Evolutionary conservation across 2,113 vertebrate species (phyloP).

Genomic region (Ailurus styani): DNA sequence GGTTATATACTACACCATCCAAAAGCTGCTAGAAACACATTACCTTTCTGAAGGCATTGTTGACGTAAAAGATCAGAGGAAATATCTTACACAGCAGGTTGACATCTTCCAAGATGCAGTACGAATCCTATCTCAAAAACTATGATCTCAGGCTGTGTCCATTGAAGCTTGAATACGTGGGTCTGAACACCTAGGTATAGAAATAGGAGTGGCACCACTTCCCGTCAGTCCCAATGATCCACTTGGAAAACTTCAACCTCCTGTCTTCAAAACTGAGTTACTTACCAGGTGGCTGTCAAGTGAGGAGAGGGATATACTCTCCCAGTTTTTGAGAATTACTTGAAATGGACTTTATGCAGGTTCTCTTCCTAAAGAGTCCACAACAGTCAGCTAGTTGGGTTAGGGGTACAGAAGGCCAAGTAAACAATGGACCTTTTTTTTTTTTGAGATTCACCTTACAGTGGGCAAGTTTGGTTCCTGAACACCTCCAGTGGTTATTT

Average conservation of each 20-base stretch:
- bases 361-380: neutral
- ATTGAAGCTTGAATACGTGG: neutral
- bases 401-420: neutral
- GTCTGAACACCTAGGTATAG: neutral
- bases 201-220: neutral
- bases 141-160: neutral
- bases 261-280: neutral
- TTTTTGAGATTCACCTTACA: neutral
- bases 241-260: neutral
- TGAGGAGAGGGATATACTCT: neutral
- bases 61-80: neutral
- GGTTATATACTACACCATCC: neutral
- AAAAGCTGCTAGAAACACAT: neutral
- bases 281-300: neutral
- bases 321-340: neutral
- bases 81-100: neutral
- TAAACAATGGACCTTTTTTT: neutral
- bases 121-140: neutral
- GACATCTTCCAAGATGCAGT: neutral
- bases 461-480: neutral
- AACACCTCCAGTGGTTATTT: neutral
- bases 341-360: neutral
- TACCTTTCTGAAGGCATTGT: neutral
- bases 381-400: neutral
- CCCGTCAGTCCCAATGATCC: neutral